These are phyloP conservation scores for Falco concolor DNA, from an alignment of 2,797 vertebrate species.

Conservation along the genomic window DNA sequence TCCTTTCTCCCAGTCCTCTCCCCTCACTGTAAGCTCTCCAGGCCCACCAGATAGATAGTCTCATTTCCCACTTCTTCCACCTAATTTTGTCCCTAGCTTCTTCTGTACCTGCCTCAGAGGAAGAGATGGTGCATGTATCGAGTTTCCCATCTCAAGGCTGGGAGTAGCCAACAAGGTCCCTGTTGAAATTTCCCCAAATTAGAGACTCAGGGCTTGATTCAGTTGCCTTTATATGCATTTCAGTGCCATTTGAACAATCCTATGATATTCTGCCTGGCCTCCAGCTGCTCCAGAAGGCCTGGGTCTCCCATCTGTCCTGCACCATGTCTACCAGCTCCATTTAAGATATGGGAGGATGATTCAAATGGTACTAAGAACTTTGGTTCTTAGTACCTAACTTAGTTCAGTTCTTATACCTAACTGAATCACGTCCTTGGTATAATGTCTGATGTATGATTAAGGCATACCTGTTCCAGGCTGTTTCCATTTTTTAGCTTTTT, in stretches of 20 bases:
- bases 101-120: neutral
- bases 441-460: neutral
- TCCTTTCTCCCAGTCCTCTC: neutral
- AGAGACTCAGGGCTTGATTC: neutral
- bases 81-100: neutral
- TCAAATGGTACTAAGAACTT: neutral
- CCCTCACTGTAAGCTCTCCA: neutral
- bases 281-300: neutral
- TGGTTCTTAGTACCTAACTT: no score
- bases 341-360: neutral
- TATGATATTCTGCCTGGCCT: neutral
- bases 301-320: neutral
- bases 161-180: neutral
- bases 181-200: neutral
- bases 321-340: neutral
- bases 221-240: neutral
- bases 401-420: neutral
- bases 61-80: neutral
- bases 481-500: neutral
- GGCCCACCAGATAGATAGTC: neutral
- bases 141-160: neutral
- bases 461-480: neutral
- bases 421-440: neutral
- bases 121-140: rapidly evolving
- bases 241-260: neutral